A percentile compares a stretch with the other conserved stretches of the same genome.
Evolutionary conservation across 64 coral and sea anemone species (phyloP).

Genomic region (Porites australiensis): DNA sequence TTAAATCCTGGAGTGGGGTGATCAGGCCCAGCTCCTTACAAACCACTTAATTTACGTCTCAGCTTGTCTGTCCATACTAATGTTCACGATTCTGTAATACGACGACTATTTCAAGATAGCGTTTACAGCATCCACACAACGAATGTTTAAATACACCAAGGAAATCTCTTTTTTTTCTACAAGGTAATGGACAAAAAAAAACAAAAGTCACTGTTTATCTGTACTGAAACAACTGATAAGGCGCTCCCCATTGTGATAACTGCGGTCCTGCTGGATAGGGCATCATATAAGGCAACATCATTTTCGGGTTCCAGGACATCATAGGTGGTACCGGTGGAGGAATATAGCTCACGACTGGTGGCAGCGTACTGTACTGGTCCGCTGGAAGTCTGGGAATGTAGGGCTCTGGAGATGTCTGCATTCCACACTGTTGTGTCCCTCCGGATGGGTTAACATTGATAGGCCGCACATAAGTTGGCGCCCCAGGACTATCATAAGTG

Average conservation of each 20-base stretch:
- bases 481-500: conserved; percentile 19
- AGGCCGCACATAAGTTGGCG: conserved; percentile 4
- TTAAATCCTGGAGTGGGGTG: neutral
- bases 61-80: neutral
- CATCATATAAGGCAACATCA: conserved; percentile 7
- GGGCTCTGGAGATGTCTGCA: neutral
- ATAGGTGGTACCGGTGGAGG: conserved; percentile 1
- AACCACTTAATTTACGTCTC: neutral
- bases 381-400: neutral
- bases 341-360: neutral
- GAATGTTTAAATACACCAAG: conserved; percentile 15
- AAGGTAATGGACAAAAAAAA: neutral
- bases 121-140: neutral
- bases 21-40: conserved; percentile 26
- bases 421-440: neutral
- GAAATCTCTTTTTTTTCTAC: neutral
- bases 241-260: neutral
- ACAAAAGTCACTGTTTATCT: neutral
- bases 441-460: neutral
- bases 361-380: neutral
- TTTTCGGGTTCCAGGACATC: neutral
- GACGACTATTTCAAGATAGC: neutral
- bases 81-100: conserved; percentile 5
- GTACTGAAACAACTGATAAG: neutral
- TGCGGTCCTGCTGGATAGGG: conserved; percentile 1